Evolutionary conservation across 2,888 invertebrate species (phyloP).

Genomic region (Xestia sexstrigata): DNA sequence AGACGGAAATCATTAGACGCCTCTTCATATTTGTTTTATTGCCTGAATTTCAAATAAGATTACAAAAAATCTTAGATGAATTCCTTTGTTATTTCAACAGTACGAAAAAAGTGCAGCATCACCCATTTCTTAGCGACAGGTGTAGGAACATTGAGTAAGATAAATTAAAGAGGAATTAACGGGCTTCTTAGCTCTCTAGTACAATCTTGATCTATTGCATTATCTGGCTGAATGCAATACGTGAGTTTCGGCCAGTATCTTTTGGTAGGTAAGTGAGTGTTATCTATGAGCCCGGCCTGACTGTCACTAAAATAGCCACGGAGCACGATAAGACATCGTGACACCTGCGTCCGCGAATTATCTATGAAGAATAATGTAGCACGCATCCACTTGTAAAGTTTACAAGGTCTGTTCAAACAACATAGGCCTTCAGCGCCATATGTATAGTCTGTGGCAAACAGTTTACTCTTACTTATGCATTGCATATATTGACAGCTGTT

Average conservation of each 20-base stretch:
- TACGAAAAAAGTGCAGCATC: slow-evolving; percentile 18
- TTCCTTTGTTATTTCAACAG: slow-evolving; percentile 31
- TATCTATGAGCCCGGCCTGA: slow-evolving; percentile 63
- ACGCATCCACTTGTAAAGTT: slow-evolving; percentile 44
- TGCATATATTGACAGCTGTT: slow-evolving; percentile 59
- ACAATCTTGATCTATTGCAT: slow-evolving; percentile 48
- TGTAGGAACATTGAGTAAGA: slow-evolving; percentile 15
- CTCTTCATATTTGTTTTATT: slow-evolving; percentile 56
- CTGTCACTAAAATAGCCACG: slow-evolving; percentile 72
- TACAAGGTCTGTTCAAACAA: slow-evolving; percentile 50
- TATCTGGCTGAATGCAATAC: slow-evolving; percentile 43
- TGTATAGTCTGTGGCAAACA: slow-evolving; percentile 38
- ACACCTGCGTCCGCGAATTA: slow-evolving; percentile 69
- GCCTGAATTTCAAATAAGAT: slow-evolving; percentile 44
- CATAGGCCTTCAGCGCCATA: slow-evolving; percentile 56
- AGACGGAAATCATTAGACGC: slow-evolving; percentile 61
- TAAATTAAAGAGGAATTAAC: slow-evolving; percentile 29
- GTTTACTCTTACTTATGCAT: slow-evolving; percentile 44
- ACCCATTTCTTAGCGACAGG: slow-evolving; percentile 20
- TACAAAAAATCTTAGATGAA: slow-evolving; percentile 31
- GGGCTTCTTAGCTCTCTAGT: slow-evolving; percentile 7
- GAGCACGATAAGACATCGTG: slow-evolving; percentile 67
- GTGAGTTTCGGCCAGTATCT: slow-evolving; percentile 45
- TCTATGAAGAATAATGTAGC: slow-evolving; percentile 51
- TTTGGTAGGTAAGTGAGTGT: slow-evolving; percentile 60